Conservation (phyloP, 2,888 invertebrate species). For the Xanthia togata region DNA sequence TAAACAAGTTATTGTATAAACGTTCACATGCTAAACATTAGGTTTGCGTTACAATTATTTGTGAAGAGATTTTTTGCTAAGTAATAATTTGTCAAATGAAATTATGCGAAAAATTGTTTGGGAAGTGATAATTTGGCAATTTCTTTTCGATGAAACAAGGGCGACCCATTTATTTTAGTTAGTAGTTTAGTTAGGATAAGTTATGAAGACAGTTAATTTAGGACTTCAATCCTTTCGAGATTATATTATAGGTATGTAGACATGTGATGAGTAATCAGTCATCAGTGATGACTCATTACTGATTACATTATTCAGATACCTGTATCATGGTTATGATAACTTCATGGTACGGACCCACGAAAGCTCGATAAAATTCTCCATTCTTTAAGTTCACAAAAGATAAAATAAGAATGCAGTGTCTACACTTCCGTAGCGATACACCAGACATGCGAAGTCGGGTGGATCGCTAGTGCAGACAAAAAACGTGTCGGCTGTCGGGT, state of each 20-base stretch:
- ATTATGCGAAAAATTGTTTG: too few relatives aligned
- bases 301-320: neutral
- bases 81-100: too few relatives aligned
- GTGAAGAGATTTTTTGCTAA: too few relatives aligned
- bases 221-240: neutral
- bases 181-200: neutral
- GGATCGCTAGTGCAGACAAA: conserved; percentile 31
- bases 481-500: conserved; percentile 27
- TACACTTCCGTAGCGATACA: conserved; percentile 35
- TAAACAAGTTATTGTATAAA: too few relatives aligned
- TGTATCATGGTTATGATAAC: neutral
- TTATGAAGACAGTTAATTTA: too few relatives aligned
- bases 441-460: conserved; percentile 27
- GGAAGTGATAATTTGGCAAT: too few relatives aligned
- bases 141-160: too few relatives aligned
- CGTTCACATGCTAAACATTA: too few relatives aligned
- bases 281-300: neutral
- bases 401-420: conserved; percentile 33
- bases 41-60: too few relatives aligned
- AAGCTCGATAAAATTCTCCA: conserved; percentile 9
- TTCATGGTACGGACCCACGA: neutral
- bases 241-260: neutral
- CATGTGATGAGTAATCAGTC: neutral
- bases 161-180: too few relatives aligned
- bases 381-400: conserved; percentile 19